Evolutionary conservation across 1,140 invertebrate genomes (phyloP).

Genomic region (Drosophila tropicalis): DNA sequence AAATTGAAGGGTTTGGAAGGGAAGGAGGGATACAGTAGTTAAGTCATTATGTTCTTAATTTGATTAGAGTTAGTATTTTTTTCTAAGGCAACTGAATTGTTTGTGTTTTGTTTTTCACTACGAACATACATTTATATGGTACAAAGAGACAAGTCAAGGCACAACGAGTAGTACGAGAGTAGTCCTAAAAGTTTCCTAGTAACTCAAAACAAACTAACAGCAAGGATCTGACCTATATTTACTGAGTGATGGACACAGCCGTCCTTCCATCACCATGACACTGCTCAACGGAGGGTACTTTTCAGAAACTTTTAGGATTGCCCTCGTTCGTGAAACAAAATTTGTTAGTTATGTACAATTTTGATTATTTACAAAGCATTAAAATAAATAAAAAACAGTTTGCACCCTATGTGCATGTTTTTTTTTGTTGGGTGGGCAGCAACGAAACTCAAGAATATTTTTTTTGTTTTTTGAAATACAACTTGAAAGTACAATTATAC

Average conservation of each 20-base stretch:
- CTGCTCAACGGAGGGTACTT: neutral
- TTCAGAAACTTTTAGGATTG: neutral
- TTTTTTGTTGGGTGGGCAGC: conserved; percentile 40
- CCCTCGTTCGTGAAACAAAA: neutral
- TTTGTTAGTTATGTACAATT: conserved; percentile 11
- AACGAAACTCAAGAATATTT: conserved; percentile 76
- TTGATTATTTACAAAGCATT: conserved; percentile 79
- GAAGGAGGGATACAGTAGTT: conserved; percentile 66
- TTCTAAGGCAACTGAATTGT: conserved; percentile 17
- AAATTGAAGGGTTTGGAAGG: conserved; percentile 5
- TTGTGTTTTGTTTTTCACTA: conserved; percentile 65
- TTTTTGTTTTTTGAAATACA: conserved; percentile 66
- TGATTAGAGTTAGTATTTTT: conserved; percentile 47
- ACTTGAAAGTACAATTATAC: conserved; percentile 73
- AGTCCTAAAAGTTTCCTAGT: conserved; percentile 31
- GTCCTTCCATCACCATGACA: neutral
- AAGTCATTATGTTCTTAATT: conserved; percentile 70
- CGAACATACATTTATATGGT: conserved; percentile 64
- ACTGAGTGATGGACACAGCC: neutral
- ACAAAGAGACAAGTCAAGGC: conserved; percentile 63
- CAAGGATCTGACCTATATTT: conserved; percentile 2
- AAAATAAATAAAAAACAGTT: conserved; percentile 66
- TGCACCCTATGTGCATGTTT: conserved; percentile 36
- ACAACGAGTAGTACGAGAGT: conserved; percentile 33
- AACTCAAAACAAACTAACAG: neutral